Evolutionary conservation across 1,140 invertebrate species (phyloP).

Genomic region (Eumaeus atala): DNA sequence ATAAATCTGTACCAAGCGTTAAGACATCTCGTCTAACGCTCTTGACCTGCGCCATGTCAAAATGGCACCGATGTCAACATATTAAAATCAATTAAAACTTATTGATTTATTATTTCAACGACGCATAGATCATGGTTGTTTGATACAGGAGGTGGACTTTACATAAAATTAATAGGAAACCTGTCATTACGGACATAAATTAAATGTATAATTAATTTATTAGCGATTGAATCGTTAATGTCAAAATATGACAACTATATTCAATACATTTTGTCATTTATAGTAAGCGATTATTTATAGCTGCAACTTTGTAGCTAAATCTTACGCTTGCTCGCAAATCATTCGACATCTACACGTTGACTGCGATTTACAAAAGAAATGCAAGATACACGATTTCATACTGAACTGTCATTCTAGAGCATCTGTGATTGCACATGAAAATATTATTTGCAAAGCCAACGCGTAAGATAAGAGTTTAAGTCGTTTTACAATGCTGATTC

Average conservation of each 20-base stretch:
- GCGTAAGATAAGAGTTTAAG: too few species aligned
- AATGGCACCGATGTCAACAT: background rate
- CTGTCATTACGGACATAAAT: background rate
- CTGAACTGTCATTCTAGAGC: too few species aligned
- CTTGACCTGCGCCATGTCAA: background rate
- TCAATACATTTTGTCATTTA: constrained; percentile 19
- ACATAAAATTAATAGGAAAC: constrained; percentile 6
- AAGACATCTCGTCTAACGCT: background rate
- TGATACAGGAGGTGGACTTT: too few species aligned
- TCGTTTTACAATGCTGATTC: too few species aligned
- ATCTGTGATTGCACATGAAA: too few species aligned
- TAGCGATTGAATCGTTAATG: constrained; percentile 25
- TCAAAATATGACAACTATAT: constrained; percentile 28
- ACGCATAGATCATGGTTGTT: constrained; percentile 1
- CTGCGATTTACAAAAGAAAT: too few species aligned
- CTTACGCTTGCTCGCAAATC: too few species aligned
- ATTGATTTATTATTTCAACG: background rate
- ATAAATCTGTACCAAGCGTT: too few species aligned
- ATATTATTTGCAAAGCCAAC: too few species aligned
- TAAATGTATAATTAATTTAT: constrained; percentile 43
- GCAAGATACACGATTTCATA: too few species aligned
- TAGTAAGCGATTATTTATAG: constrained; percentile 8
- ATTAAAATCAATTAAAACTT: constrained; percentile 5
- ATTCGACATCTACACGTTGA: too few species aligned
- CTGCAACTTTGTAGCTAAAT: background rate